These are phyloP conservation scores for Psittacula cyanocephala DNA, from an alignment of 2,113 vertebrate genomes.

Conservation along the genomic window DNA sequence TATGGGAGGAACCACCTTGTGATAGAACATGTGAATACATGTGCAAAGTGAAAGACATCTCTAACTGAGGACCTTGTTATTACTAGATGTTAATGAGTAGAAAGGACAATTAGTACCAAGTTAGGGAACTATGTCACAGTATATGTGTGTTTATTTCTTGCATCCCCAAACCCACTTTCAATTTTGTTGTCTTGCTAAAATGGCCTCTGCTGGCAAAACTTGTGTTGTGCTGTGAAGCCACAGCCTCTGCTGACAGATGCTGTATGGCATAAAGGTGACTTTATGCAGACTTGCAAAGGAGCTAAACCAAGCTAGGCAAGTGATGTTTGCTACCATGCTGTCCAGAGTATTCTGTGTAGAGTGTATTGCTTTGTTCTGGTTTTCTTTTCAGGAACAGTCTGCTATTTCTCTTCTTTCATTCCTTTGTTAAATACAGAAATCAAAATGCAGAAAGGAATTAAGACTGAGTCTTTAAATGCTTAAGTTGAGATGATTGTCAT, in stretches of 20 bases:
- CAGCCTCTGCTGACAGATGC: background rate
- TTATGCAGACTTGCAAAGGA: background rate
- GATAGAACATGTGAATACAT: background rate
- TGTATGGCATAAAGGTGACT: background rate
- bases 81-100: background rate
- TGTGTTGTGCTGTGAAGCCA: background rate
- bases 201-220: background rate
- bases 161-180: background rate
- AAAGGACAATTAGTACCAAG: background rate
- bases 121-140: background rate
- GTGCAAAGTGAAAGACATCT: background rate
- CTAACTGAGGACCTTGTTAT: background rate
- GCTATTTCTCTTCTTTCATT: background rate
- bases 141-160: background rate
- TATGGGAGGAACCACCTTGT: background rate
- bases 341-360: background rate
- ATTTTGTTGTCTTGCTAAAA: background rate
- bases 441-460: background rate
- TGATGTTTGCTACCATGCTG: background rate
- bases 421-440: background rate
- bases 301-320: background rate
- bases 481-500: background rate
- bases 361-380: background rate
- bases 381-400: background rate
- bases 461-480: background rate